A percentile compares a stretch with the other conserved stretches of the same genome.
Conservation (phyloP, 2,888 invertebrate genomes). For the Lycocerus yunnanus region DNA sequence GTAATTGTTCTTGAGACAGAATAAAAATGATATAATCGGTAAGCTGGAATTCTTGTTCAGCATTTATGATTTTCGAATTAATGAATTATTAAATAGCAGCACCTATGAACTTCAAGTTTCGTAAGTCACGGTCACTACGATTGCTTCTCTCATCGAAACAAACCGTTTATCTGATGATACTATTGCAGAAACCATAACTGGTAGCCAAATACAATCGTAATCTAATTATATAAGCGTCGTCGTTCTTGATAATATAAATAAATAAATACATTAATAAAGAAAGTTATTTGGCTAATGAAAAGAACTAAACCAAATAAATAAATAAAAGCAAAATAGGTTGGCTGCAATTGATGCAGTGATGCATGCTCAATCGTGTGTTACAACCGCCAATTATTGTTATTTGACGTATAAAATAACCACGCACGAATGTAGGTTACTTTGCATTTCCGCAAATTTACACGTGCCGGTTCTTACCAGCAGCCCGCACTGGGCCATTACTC, state of each 20-base stretch:
- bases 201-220: background rate
- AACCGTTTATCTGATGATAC: background rate
- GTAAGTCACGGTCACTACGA: background rate
- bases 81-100: background rate
- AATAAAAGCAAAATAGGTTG: background rate
- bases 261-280: background rate
- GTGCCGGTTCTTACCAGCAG: constrained; percentile 1
- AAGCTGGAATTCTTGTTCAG: too few species aligned
- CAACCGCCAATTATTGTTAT: constrained; percentile 9
- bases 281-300: background rate
- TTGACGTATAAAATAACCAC: background rate
- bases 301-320: too few species aligned
- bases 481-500: background rate
- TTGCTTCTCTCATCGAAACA: background rate
- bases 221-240: too few species aligned
- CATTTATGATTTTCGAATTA: background rate
- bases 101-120: background rate
- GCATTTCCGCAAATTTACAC: constrained; percentile 20
- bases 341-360: background rate
- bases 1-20: too few species aligned
- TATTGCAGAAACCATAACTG: background rate
- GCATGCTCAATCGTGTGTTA: background rate
- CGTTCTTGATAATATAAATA: too few species aligned
- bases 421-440: constrained; percentile 11
- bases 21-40: too few species aligned